Conservation (phyloP, 2,797 vertebrate genomes). For the Malurus splendens region DNA sequence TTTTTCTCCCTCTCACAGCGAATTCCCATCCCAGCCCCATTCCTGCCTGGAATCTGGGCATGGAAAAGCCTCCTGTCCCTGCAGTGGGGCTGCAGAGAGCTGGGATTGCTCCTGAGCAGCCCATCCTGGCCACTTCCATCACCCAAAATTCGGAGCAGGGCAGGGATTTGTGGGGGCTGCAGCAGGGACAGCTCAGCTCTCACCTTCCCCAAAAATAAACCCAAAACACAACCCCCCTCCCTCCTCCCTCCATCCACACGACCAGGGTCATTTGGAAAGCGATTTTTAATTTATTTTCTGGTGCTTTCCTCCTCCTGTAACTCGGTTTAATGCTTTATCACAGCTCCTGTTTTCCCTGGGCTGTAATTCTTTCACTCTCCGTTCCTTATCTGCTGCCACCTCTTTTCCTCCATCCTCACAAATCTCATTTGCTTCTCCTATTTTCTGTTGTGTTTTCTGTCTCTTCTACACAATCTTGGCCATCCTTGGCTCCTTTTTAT, state of each 20-base stretch:
- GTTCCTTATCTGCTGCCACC: neutral
- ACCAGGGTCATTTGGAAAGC: neutral
- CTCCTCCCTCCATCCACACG: neutral
- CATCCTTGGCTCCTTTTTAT: neutral
- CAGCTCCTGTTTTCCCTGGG: neutral
- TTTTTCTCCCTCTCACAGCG: neutral
- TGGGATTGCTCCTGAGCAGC: neutral
- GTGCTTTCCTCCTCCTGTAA: neutral
- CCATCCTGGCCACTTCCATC: fast-evolving
- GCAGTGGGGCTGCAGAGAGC: neutral
- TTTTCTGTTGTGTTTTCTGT: neutral
- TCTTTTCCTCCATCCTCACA: neutral
- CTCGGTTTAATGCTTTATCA: neutral
- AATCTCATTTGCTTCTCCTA: neutral
- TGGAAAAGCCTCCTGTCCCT: neutral
- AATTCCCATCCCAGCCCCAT: neutral
- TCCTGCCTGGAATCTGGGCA: neutral
- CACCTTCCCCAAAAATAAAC: neutral
- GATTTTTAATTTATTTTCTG: neutral
- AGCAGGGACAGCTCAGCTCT: neutral
- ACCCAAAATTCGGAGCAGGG: neutral
- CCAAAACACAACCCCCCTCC: neutral
- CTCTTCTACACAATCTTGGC: neutral
- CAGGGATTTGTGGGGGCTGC: neutral
- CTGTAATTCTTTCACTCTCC: neutral